Conservation (phyloP, 2,797 vertebrate species). For the Bufotes viridis region DNA sequence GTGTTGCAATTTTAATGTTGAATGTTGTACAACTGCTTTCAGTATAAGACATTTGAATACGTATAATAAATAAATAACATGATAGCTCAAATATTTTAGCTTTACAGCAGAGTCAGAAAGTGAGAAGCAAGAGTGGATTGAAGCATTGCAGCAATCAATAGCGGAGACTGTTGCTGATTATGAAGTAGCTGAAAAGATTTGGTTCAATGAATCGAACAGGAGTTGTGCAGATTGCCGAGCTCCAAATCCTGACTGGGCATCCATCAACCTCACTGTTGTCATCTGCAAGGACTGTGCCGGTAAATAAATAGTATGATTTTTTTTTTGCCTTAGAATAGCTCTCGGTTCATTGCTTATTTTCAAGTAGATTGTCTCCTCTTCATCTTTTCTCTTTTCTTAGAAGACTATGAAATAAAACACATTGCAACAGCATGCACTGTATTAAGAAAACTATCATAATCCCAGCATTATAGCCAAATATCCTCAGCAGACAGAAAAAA, state of each 20-base stretch:
- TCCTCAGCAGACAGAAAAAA: background rate
- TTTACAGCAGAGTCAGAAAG: slow-evolving; percentile 91
- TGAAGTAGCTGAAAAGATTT: slow-evolving; percentile 98
- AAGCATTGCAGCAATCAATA: slow-evolving; percentile 93
- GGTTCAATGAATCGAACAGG: slow-evolving; percentile 95
- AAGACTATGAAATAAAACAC: slow-evolving; percentile 18
- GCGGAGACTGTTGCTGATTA: slow-evolving; percentile 96
- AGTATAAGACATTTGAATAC: background rate
- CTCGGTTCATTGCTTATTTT: slow-evolving; percentile 23
- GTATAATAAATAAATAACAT: slow-evolving; percentile 76
- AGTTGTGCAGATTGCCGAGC: slow-evolving; percentile 91
- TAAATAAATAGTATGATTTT: slow-evolving; percentile 72
- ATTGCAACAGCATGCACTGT: background rate
- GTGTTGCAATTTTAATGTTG: no score
- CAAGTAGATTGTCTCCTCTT: slow-evolving; percentile 41
- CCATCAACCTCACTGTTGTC: slow-evolving; percentile 95
- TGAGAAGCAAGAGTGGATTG: slow-evolving; percentile 95
- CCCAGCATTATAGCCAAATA: background rate
- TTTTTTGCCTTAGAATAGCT: slow-evolving; percentile 29
- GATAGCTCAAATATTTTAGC: slow-evolving; percentile 85
- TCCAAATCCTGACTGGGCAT: slow-evolving; percentile 91
- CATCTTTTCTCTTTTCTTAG: slow-evolving; percentile 41
- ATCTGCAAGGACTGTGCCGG: slow-evolving; percentile 97
- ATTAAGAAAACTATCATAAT: background rate
- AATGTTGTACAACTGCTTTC: no score